Conservation (phyloP, 2,888 invertebrate species). For the Euproctis similis region DNA sequence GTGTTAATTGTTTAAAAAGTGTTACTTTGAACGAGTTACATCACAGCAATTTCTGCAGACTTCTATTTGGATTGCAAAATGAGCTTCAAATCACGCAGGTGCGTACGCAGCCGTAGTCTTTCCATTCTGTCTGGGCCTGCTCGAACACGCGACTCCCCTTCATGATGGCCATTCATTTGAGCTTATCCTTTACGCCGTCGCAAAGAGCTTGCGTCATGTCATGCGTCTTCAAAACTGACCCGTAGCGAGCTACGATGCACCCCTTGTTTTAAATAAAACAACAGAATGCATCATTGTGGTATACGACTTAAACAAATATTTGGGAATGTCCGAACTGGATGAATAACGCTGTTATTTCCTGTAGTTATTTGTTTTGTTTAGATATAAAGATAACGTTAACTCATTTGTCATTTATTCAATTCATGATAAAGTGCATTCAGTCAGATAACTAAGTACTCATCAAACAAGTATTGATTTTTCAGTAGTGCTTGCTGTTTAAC, state of each 20-base stretch:
- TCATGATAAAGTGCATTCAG: slow-evolving; percentile 6
- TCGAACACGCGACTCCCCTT: slow-evolving; percentile 79
- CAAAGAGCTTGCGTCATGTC: slow-evolving; percentile 73
- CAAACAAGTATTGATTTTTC: slow-evolving; percentile 65
- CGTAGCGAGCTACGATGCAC: slow-evolving; percentile 50
- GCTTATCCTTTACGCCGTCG: slow-evolving; percentile 74
- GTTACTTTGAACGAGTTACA: slow-evolving; percentile 68
- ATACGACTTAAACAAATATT: too few relatives aligned
- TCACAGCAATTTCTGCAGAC: slow-evolving; percentile 61
- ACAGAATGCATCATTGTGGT: slow-evolving; percentile 43
- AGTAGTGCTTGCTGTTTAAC: too few relatives aligned
- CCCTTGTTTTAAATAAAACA: slow-evolving; percentile 64
- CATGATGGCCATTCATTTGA: slow-evolving; percentile 75
- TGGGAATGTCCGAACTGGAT: too few relatives aligned
- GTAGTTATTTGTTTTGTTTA: too few relatives aligned
- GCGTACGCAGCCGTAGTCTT: slow-evolving; percentile 96
- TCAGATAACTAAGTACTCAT: slow-evolving; percentile 22
- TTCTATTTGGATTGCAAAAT: slow-evolving; percentile 67
- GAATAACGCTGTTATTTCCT: too few relatives aligned
- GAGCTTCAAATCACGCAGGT: slow-evolving; percentile 87
- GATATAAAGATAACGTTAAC: slow-evolving; percentile 9
- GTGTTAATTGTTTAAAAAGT: slow-evolving; percentile 66
- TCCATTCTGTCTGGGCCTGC: slow-evolving; percentile 92
- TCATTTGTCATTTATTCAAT: slow-evolving; percentile 4
- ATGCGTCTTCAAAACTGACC: slow-evolving; percentile 63